phyloP scores from a whole-genome alignment of 2,113 vertebrate species.

The Onychostoma macrolepis region DNA sequence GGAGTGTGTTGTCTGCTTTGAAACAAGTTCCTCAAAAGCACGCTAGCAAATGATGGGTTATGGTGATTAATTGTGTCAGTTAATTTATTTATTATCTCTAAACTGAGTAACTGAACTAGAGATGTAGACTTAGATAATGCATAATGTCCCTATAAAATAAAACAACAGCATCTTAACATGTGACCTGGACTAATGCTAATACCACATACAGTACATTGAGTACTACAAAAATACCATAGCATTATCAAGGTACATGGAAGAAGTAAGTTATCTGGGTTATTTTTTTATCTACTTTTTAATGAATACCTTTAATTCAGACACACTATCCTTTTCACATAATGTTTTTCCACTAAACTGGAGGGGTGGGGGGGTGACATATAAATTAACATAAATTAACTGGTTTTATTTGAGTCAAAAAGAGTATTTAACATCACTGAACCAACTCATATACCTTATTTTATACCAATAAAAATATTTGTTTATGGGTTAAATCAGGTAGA shows the following conservation, averaged over 20 bases:
- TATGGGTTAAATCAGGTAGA: neutral
- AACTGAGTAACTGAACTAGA: neutral
- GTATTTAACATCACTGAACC: no score
- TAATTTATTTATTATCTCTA: conserved; percentile 18
- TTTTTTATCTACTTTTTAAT: no score
- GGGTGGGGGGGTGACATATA: no score
- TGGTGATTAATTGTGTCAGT: conserved; percentile 11
- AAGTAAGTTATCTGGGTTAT: neutral
- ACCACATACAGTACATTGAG: neutral
- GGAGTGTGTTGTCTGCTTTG: neutral
- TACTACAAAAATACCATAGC: neutral
- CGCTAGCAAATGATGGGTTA: neutral
- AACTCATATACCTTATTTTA: no score
- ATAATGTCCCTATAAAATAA: neutral
- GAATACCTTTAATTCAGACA: no score
- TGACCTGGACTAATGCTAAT: neutral
- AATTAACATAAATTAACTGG: no score
- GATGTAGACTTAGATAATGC: neutral
- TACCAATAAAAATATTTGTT: neutral
- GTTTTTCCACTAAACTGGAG: no score
- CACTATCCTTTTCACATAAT: no score
- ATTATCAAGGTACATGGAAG: neutral
- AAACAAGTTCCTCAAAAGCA: neutral
- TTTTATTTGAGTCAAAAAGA: no score
- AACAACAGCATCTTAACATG: neutral